Percentiles rank a stretch among this genome's conserved stretches.
phyloP scores from a whole-genome alignment of 2,888 invertebrate species.

The Mimumesa dahlbomi region DNA sequence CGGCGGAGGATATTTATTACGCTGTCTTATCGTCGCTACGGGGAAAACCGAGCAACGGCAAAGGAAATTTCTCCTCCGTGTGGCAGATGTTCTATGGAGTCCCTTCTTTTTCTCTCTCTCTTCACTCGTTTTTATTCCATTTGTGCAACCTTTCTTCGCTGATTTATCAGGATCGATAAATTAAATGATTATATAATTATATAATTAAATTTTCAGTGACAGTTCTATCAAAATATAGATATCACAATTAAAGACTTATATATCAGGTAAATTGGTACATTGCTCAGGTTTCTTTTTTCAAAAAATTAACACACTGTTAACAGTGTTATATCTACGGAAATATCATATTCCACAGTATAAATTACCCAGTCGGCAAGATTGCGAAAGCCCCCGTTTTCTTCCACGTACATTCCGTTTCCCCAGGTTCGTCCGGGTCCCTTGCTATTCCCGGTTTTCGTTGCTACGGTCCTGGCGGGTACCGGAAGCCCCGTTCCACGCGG shows the following conservation, averaged over 20 bases:
- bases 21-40: slow-evolving; percentile 65
- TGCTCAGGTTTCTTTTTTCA: too few species aligned
- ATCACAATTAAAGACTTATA: too few species aligned
- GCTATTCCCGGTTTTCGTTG: slow-evolving; percentile 36
- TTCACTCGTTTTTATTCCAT: slow-evolving; percentile 17
- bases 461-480: slow-evolving; percentile 32
- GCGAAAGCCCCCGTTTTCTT: slow-evolving; percentile 53
- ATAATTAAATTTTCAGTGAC: too few species aligned
- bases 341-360: slow-evolving; percentile 67
- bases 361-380: slow-evolving; percentile 69
- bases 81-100: too few species aligned
- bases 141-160: not conserved
- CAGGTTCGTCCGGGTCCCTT: slow-evolving; percentile 30
- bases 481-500: slow-evolving; percentile 61
- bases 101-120: slow-evolving; percentile 42
- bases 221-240: too few species aligned
- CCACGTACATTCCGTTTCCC: slow-evolving; percentile 35
- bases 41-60: slow-evolving; percentile 59
- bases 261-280: too few species aligned
- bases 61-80: slow-evolving; percentile 52
- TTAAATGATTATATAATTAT: too few species aligned
- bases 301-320: too few species aligned
- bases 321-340: too few species aligned
- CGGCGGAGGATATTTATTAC: slow-evolving; percentile 66
- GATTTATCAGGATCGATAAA: too few species aligned